Percentiles rank a stretch among this genome's conserved stretches.
Conservation (phyloP, 2,113 vertebrate genomes). For the Apus apus region DNA sequence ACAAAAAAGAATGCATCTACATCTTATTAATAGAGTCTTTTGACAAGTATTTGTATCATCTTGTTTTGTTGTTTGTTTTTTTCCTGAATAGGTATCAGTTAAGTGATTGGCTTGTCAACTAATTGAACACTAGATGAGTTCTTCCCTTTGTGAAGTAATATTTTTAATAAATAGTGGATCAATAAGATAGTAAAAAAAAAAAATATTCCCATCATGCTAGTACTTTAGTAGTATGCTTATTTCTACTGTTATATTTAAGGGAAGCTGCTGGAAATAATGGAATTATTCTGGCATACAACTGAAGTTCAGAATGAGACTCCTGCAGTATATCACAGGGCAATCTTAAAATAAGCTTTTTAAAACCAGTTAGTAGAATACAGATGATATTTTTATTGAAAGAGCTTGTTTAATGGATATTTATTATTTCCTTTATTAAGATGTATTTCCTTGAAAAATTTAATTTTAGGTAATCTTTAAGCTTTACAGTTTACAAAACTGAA, state of each 20-base stretch:
- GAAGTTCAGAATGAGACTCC: background rate
- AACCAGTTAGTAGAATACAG: background rate
- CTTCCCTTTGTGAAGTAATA: background rate
- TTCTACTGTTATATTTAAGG: background rate
- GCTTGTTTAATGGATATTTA: background rate
- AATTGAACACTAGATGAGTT: background rate
- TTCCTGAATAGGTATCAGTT: background rate
- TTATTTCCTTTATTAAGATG: background rate
- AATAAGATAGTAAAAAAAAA: background rate
- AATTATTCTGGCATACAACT: background rate
- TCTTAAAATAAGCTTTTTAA: background rate
- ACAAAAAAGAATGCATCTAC: background rate
- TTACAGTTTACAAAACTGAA: background rate
- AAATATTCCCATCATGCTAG: background rate
- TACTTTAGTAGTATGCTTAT: background rate
- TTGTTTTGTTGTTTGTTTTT: background rate
- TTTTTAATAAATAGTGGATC: background rate
- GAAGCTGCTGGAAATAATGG: background rate
- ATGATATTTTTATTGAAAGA: background rate
- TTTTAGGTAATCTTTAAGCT: background rate
- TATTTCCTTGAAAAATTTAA: background rate
- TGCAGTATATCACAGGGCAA: background rate
- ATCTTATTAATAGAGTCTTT: background rate
- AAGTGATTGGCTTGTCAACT: background rate
- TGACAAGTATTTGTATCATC: background rate